These are phyloP conservation scores for Rotaria magnacalcarata DNA, from an alignment of 2,888 invertebrate species.

Conservation along the genomic window DNA sequence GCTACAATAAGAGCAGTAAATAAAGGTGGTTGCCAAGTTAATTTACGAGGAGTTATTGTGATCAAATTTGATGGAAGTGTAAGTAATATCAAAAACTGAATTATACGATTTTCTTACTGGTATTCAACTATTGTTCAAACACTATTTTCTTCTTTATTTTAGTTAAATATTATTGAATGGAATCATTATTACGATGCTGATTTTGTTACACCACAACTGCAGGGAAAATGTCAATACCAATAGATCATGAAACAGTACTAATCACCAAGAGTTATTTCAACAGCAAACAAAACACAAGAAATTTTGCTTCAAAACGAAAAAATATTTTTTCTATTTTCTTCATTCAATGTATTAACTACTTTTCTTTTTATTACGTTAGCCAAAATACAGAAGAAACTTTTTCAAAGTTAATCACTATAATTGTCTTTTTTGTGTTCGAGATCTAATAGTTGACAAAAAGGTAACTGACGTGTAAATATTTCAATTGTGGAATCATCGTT, in stretches of 20 bases:
- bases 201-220: neutral
- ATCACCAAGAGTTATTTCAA: neutral
- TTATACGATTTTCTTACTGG: no score
- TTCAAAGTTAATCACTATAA: neutral
- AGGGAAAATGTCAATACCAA: neutral
- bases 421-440: neutral
- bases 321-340: neutral
- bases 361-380: neutral
- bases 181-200: neutral
- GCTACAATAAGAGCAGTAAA: neutral
- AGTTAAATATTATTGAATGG: neutral
- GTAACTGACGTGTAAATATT: neutral
- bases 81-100: neutral
- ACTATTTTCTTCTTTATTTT: neutral
- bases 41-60: neutral
- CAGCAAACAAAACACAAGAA: neutral
- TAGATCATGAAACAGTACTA: neutral
- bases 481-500: neutral
- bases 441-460: neutral
- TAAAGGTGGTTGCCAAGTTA: conserved; percentile 1
- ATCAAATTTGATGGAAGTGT: neutral
- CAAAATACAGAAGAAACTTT: neutral
- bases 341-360: neutral
- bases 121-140: no score
- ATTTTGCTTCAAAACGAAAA: neutral